A percentile compares a stretch with the other conserved stretches of the same genome.
These are phyloP conservation scores for Enteromius thamalakanensis DNA, from an alignment of 2,797 vertebrate species.

Conservation along the genomic window DNA sequence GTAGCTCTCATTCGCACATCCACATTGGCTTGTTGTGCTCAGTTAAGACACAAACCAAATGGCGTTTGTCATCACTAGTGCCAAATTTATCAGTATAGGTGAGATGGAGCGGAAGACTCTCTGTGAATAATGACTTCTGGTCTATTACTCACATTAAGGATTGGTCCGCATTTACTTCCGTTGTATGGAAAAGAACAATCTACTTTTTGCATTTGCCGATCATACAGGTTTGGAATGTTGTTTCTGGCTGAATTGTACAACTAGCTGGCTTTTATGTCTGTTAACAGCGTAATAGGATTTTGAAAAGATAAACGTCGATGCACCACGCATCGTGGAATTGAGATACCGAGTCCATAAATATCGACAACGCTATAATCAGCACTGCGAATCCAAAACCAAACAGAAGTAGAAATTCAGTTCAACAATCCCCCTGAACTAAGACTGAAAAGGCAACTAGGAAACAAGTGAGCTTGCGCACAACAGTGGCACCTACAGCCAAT, in stretches of 20 bases:
- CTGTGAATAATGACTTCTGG: constrained; percentile 12
- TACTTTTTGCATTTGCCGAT: background rate
- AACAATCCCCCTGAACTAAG: constrained; percentile 58
- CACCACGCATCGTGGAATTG: background rate
- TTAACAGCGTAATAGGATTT: constrained; percentile 19
- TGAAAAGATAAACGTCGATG: background rate
- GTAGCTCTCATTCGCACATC: background rate
- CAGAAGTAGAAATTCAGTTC: constrained; percentile 56
- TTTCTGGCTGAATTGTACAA: background rate
- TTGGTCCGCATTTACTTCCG: background rate
- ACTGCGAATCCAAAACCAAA: constrained; percentile 48
- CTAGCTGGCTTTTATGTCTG: constrained; percentile 10
- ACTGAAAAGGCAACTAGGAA: constrained; percentile 76
- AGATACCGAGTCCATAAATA: constrained; percentile 8
- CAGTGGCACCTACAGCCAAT: constrained; percentile 61
- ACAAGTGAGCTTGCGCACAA: constrained; percentile 61
- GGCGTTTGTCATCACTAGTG: background rate
- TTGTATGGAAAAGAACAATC: background rate
- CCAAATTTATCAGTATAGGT: constrained; percentile 8
- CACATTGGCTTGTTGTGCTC: background rate
- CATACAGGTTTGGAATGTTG: background rate
- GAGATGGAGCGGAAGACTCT: background rate
- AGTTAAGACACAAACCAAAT: background rate
- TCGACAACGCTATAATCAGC: constrained; percentile 9
- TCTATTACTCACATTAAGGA: background rate